Conservation (phyloP, 2,888 invertebrate genomes). For the Nomada ruficornis region DNA sequence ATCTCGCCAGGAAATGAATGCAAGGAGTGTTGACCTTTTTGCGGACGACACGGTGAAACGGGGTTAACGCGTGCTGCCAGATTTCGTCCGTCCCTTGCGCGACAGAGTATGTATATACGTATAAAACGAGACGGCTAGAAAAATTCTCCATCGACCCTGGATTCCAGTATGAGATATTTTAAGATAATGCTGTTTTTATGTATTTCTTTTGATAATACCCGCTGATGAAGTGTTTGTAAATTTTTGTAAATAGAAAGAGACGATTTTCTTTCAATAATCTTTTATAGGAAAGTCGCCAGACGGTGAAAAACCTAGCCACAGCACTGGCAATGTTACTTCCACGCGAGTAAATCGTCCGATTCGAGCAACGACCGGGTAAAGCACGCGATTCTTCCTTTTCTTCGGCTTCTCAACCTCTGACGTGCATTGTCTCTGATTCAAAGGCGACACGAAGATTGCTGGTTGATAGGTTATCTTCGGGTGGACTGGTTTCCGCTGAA, state of each 20-base stretch:
- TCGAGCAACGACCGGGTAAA: slow-evolving; percentile 56
- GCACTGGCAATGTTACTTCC: slow-evolving; percentile 59
- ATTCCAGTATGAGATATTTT: neutral
- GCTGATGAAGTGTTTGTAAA: neutral
- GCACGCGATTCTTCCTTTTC: slow-evolving; percentile 64
- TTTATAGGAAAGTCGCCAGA: slow-evolving; percentile 9
- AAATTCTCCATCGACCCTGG: slow-evolving; percentile 16
- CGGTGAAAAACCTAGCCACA: slow-evolving; percentile 41
- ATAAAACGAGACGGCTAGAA: too few species aligned
- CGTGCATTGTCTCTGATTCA: slow-evolving; percentile 71
- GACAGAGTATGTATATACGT: neutral
- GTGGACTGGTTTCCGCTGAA: slow-evolving; percentile 54
- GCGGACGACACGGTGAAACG: slow-evolving; percentile 46
- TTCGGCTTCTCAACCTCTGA: slow-evolving; percentile 60
- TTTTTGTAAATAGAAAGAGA: neutral
- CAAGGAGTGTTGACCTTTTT: slow-evolving; percentile 61
- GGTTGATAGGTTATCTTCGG: slow-evolving; percentile 69
- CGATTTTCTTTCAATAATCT: slow-evolving; percentile 11
- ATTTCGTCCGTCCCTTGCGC: slow-evolving; percentile 10
- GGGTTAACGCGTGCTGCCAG: slow-evolving; percentile 56
- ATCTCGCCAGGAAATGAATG: slow-evolving; percentile 60
- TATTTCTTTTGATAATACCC: neutral
- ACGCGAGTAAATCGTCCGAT: slow-evolving; percentile 64
- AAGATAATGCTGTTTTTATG: neutral
- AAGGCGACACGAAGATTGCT: slow-evolving; percentile 68